A percentile compares a stretch with the other conserved stretches of the same genome.
These are phyloP conservation scores for Acronicta leporina DNA, from an alignment of 2,888 invertebrate species.

Conservation along the genomic window DNA sequence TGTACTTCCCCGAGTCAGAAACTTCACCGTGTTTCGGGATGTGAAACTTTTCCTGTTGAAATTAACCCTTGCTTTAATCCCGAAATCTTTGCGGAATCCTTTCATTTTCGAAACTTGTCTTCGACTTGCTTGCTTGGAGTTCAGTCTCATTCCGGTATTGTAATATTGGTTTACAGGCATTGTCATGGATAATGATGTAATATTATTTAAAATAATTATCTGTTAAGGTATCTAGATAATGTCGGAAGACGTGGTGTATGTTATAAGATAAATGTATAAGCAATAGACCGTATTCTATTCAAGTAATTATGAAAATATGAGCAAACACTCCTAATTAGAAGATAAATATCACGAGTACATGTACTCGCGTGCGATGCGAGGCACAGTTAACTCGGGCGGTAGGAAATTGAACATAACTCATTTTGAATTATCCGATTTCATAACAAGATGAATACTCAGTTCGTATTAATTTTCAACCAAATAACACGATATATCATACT, in stretches of 20 bases:
- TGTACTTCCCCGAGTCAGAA: slow-evolving; percentile 74
- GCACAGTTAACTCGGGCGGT: slow-evolving; percentile 45
- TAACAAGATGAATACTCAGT: slow-evolving; percentile 52
- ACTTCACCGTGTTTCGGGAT: slow-evolving; percentile 77
- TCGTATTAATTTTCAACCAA: slow-evolving; percentile 49
- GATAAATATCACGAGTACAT: slow-evolving; percentile 59
- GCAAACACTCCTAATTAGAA: slow-evolving; percentile 61
- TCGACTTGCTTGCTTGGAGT: slow-evolving; percentile 42
- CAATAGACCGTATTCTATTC: slow-evolving; percentile 47
- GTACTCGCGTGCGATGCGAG: slow-evolving; percentile 48
- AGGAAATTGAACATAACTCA: slow-evolving; percentile 64
- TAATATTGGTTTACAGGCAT: slow-evolving; percentile 17
- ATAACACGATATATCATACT: slow-evolving; percentile 30
- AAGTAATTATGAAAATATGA: slow-evolving; percentile 63
- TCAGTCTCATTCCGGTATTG: slow-evolving; percentile 37
- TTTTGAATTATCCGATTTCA: slow-evolving; percentile 58
- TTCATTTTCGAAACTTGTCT: slow-evolving; percentile 59
- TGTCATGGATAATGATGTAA: background rate
- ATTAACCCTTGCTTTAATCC: slow-evolving; percentile 75
- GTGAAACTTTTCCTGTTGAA: slow-evolving; percentile 78
- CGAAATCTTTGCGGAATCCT: slow-evolving; percentile 72
- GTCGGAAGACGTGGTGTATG: slow-evolving; percentile 21
- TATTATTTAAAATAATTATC: slow-evolving; percentile 17
- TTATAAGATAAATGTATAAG: slow-evolving; percentile 52
- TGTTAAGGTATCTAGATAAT: slow-evolving; percentile 8